Evolutionary conservation across 2,888 invertebrate genomes (phyloP), one percentile per base, ranked within the genome.

Genomic region (Hoplodrina blanda): DNA sequence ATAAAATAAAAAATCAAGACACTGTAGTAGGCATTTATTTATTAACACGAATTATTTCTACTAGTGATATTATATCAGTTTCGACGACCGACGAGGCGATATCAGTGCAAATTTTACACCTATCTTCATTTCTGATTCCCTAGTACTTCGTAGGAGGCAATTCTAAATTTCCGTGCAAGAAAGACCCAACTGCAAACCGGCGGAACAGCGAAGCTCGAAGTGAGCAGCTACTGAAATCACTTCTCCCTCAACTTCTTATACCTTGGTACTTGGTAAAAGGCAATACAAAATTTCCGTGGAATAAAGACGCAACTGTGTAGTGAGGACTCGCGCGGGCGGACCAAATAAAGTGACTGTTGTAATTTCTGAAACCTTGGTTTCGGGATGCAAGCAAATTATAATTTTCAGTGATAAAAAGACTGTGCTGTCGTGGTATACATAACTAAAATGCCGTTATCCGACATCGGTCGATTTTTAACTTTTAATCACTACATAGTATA

Each of bases 401-500:
- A 67, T 76, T 79, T 69, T 69, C 66, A 62, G 64, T 76, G 50
- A 8, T 44, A 69, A 50, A 69, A 25, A 62, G 41, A 13, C 8
- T 41, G 10, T 13, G n/a, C n/a, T n/a, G n/a, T n/a, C n/a, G n/a
- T n/a, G n/a, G n/a, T n/a, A n/a, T n/a, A n/a, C n/a, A n/a, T n/a
- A n/a, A n/a, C n/a, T n/a, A n/a, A n/a, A n/a, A n/a, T n/a, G n/a
- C n/a, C n/a, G n/a, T n/a, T n/a, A n/a, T n/a, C n/a, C n/a, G n/a
- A n/a, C n/a, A n/a, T n/a, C n/a, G n/a, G n/a, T n/a, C n/a, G n/a
- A n/a, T n/a, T n/a, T n/a, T n/a, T n/a, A n/a, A n/a, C n/a, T n/a
- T n/a, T n/a, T n/a, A n/a, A n/a, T n/a, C n/a, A n/a, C n/a, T n/a
- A n/a, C n/a, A n/a, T n/a, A n/a, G n/a, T n/a, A n/a, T n/a, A n/a